A percentile compares a stretch with the other conserved stretches of the same genome.
phyloP scores from a whole-genome alignment of 2,113 vertebrate genomes.

The Corythoichthys intestinalis region DNA sequence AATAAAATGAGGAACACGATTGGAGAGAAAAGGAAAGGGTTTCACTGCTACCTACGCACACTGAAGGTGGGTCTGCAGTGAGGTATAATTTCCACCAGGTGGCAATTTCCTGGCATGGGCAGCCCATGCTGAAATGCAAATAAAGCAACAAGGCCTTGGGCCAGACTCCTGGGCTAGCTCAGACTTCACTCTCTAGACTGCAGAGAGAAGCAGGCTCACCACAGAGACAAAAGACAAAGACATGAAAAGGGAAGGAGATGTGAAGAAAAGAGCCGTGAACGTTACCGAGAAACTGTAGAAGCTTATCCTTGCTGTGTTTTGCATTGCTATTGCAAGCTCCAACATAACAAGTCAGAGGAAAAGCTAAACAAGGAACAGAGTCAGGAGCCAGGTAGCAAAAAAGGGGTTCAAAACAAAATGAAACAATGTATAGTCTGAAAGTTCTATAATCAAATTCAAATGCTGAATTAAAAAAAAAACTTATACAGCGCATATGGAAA shows the following conservation, averaged over 20 bases:
- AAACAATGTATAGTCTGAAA: background rate
- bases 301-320: constrained; percentile 46
- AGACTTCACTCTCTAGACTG: constrained; percentile 61
- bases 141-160: constrained; percentile 67
- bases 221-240: constrained; percentile 51
- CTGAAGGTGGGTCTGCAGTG: constrained; percentile 25
- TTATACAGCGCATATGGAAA: no score
- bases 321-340: constrained; percentile 45
- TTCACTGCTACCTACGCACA: constrained; percentile 30
- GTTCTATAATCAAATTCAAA: background rate
- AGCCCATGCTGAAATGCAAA: constrained; percentile 63
- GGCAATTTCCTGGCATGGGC: constrained; percentile 62
- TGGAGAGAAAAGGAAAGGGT: constrained; percentile 42
- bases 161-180: constrained; percentile 61
- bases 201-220: constrained; percentile 50
- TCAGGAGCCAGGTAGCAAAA: background rate
- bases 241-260: constrained; percentile 54
- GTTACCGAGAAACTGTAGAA: constrained; percentile 44
- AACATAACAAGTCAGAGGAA: constrained; percentile 30
- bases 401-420: background rate
- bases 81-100: constrained; percentile 51
- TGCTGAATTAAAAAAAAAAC: no score
- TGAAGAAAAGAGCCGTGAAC: constrained; percentile 51
- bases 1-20: constrained; percentile 48
- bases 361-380: constrained; percentile 26